Conservation (phyloP, 2,113 vertebrate species). For the Lophura nycthemera region DNA sequence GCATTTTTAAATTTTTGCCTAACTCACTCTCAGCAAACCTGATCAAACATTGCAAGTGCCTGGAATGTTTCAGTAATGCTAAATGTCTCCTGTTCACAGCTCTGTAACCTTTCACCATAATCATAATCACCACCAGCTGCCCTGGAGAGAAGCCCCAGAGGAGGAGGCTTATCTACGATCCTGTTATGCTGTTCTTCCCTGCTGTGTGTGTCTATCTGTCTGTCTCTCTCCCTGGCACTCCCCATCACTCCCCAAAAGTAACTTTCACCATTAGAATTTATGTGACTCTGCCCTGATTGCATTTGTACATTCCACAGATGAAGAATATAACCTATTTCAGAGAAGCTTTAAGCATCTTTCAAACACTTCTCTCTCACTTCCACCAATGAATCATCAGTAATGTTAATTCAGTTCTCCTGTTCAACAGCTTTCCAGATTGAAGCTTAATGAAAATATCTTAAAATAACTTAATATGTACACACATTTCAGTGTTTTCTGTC, state of each 20-base stretch:
- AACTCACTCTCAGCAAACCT: not conserved
- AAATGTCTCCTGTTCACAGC: not conserved
- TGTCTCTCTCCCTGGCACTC: accelerated
- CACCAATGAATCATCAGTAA: not conserved
- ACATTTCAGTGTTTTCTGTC: not conserved
- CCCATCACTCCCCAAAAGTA: not conserved
- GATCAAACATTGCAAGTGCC: not conserved
- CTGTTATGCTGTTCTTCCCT: not conserved
- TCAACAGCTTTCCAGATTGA: not conserved
- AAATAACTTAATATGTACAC: not conserved
- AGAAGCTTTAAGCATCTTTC: not conserved
- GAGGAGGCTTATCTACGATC: not conserved
- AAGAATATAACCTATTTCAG: not conserved
- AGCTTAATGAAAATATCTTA: not conserved
- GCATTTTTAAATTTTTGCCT: not conserved
- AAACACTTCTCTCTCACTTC: not conserved
- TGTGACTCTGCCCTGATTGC: not conserved
- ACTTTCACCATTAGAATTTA: not conserved
- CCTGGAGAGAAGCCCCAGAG: not conserved
- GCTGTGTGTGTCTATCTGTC: not conserved
- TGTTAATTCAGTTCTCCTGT: not conserved
- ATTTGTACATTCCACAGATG: not conserved
- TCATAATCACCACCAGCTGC: not conserved
- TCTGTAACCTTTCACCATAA: not conserved
- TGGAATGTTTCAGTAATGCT: not conserved